Evolutionary conservation across 2,113 vertebrate genomes (phyloP), one percentile per base, ranked within the genome.

Genomic region (Esox niger): DNA sequence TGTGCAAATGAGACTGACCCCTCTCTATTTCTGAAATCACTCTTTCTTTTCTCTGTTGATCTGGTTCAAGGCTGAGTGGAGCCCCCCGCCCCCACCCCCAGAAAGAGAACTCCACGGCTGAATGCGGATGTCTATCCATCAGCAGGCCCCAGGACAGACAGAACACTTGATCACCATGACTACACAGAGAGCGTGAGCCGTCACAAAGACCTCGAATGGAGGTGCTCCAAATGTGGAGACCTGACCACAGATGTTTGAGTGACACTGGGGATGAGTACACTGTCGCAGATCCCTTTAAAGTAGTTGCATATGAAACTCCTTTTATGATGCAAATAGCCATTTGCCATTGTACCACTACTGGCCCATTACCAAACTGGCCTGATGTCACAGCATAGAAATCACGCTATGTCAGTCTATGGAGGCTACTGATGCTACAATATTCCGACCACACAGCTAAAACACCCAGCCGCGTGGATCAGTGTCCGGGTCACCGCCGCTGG

Each of bases 1-100:
- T 47, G 78, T 85, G 79, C 79, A 85, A 87, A 89, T 86, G 79
- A 87, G 73, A 66, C 80, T 78, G 78, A 84, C 81, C 79, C 75
- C 76, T 77, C 77, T 70, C 46, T 66, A 47, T 71, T 64, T 70
- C 59, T 74, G 68, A 76, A 61, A 62, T 71, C 69, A 71, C 69
- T 75, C 29, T 74, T 74, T 78, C 82, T 76, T 77, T 83, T 73
- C 71, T 63, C 32, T 69, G 63, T 82, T 68, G 69, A 55, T 57
- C 49, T 66, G 61, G 70, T 82, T 82, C 62, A 82, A 79, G 76
- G 82, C 69, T 72, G 61, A 79, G 55, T 47, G 7, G 56, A 65
- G 75, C 27, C 63, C 47, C 67, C 55, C 67, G 46, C 27, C 46
- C 47, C n/a, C 71, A 67, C 66, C 58, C 68, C 62, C 58, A 61